Evolutionary conservation across 2,888 invertebrate genomes (phyloP).

Genomic region (Lordiphosa andalusiaca): DNA sequence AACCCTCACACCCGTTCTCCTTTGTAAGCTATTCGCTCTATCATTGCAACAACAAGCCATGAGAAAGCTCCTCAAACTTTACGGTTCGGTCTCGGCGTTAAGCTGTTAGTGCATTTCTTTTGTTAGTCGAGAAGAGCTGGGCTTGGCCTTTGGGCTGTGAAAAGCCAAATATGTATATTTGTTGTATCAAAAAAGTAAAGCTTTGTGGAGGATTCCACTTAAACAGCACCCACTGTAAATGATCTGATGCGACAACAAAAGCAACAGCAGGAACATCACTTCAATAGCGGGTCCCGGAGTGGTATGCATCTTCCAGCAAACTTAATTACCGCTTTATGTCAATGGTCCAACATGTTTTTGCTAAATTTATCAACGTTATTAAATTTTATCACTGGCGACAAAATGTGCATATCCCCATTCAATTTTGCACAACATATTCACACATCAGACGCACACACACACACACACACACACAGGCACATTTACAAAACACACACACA

Average conservation of each 20-base stretch:
- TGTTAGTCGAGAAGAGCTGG: too few relatives aligned
- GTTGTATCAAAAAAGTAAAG: too few relatives aligned
- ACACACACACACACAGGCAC: constrained; percentile 12
- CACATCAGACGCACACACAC: constrained; percentile 53
- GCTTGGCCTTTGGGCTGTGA: too few relatives aligned
- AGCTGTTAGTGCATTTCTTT: too few relatives aligned
- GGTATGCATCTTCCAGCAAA: constrained; percentile 55
- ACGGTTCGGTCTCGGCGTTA: too few relatives aligned
- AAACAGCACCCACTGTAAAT: constrained; percentile 11
- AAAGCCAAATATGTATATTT: too few relatives aligned
- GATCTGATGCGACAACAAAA: neutral
- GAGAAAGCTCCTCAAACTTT: too few relatives aligned
- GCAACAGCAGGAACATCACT: neutral
- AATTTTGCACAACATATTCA: constrained; percentile 70
- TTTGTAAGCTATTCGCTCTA: too few relatives aligned
- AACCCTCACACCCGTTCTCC: too few relatives aligned
- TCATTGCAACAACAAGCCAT: too few relatives aligned
- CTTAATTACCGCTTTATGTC: constrained; percentile 79
- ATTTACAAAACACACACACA: constrained; percentile 33
- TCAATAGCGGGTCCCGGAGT: constrained; percentile 15
- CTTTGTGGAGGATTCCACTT: too few relatives aligned
- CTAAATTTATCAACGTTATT: constrained; percentile 78
- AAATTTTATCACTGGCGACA: constrained; percentile 77
- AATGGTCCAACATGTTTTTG: constrained; percentile 78
- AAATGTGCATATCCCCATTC: constrained; percentile 73